Evolutionary conservation across 2,113 vertebrate species (phyloP).

Genomic region (Vicugna pacos): DNA sequence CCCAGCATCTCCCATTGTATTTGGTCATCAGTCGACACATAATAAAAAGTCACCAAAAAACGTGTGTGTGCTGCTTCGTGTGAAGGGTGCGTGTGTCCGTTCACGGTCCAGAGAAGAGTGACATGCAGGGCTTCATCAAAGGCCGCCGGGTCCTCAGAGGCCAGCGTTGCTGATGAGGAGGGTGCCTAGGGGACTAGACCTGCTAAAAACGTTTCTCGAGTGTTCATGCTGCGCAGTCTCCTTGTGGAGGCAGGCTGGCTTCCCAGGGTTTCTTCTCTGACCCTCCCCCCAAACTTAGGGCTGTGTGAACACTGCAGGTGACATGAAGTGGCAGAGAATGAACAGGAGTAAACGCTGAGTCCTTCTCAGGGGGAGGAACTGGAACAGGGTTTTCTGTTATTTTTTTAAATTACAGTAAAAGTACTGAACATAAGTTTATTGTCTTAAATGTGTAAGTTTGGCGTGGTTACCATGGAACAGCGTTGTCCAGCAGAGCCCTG

Average conservation of each 20-base stretch:
- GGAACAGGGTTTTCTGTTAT: background rate
- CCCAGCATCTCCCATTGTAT: rapidly evolving
- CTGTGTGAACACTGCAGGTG: rapidly evolving
- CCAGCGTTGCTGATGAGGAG: background rate
- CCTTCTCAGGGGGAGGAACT: too few relatives aligned
- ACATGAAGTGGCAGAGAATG: rapidly evolving
- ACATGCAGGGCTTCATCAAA: background rate
- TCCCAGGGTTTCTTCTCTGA: too few relatives aligned
- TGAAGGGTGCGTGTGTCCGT: background rate
- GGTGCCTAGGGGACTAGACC: rapidly evolving
- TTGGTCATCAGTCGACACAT: too few relatives aligned
- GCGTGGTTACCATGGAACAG: background rate
- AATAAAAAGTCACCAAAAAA: background rate
- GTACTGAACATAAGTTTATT: background rate
- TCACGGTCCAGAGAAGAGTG: background rate
- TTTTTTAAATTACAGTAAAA: background rate
- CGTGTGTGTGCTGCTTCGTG: background rate
- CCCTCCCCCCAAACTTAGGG: rapidly evolving
- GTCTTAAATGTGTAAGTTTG: background rate
- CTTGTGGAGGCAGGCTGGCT: too few relatives aligned
- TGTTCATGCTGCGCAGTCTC: background rate
- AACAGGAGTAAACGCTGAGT: rapidly evolving
- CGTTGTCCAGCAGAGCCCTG: too few relatives aligned
- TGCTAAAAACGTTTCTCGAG: rapidly evolving
- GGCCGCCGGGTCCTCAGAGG: background rate